Conservation (phyloP, 2,113 vertebrate species). For the Cyprinodon brontotheroides region DNA sequence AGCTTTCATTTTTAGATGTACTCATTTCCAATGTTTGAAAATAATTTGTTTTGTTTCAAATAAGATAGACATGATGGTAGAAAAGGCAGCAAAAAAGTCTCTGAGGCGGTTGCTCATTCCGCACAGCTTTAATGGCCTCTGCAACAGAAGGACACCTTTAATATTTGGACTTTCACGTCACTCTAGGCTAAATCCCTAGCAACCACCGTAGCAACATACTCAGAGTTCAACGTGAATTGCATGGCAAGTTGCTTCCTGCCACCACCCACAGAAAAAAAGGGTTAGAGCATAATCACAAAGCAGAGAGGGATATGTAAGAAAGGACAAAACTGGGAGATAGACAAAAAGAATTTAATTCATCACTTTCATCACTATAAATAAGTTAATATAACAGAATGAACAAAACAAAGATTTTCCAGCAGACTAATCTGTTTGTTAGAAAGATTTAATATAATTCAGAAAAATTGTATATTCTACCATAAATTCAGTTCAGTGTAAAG, state of each 20-base stretch:
- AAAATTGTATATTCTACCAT: background rate
- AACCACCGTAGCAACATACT: constrained; percentile 85
- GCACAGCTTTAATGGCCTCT: constrained; percentile 68
- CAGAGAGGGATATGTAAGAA: constrained; percentile 54
- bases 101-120: constrained; percentile 72
- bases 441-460: background rate
- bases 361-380: constrained; percentile 18
- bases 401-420: background rate
- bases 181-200: constrained; percentile 83
- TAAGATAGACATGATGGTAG: constrained; percentile 64
- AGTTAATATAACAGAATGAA: constrained; percentile 37
- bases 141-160: constrained; percentile 83
- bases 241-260: constrained; percentile 77
- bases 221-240: constrained; percentile 80
- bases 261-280: constrained; percentile 54
- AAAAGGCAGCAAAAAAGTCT: constrained; percentile 52
- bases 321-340: constrained; percentile 53
- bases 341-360: background rate
- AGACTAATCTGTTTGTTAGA: background rate
- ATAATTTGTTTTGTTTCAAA: constrained; percentile 68
- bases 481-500: background rate
- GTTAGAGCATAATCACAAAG: constrained; percentile 14
- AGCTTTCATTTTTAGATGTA: constrained; percentile 24
- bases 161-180: constrained; percentile 83
- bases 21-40: constrained; percentile 57